A percentile compares a stretch with the other conserved stretches of the same genome.
These are phyloP conservation scores for Troides aeacus DNA, from an alignment of 2,888 invertebrate species.

Conservation along the genomic window DNA sequence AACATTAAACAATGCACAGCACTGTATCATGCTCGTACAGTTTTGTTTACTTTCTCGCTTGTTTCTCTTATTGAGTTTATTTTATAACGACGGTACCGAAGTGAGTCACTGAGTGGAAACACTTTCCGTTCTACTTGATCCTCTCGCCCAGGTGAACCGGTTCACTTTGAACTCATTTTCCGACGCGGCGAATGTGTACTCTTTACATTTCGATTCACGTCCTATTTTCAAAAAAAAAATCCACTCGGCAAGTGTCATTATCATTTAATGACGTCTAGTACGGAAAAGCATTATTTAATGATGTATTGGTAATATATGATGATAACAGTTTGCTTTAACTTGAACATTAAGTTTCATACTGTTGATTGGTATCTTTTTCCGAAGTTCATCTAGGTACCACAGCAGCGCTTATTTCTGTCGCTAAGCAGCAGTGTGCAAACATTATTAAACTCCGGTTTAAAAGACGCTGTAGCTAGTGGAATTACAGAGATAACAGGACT, in stretches of 20 bases:
- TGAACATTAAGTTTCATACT: too few relatives aligned
- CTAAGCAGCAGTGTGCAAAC: too few relatives aligned
- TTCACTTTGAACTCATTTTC: slow-evolving; percentile 39
- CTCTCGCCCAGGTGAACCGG: slow-evolving; percentile 35
- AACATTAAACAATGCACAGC: background rate
- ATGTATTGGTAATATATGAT: too few relatives aligned
- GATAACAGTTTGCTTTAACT: too few relatives aligned
- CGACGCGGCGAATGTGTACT: slow-evolving; percentile 29
- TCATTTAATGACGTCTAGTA: background rate
- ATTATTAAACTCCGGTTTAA: too few relatives aligned
- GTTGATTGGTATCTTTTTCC: too few relatives aligned
- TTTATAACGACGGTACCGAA: slow-evolving; percentile 18
- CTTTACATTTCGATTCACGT: slow-evolving; percentile 25
- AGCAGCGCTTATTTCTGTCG: too few relatives aligned
- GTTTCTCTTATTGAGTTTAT: slow-evolving; percentile 26
- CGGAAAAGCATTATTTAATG: too few relatives aligned
- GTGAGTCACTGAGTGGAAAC: slow-evolving; percentile 34
- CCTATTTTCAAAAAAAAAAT: slow-evolving; percentile 14
- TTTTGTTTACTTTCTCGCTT: slow-evolving; percentile 11
- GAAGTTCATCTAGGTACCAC: too few relatives aligned
- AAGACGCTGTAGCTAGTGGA: too few relatives aligned
- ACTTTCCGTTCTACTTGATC: slow-evolving; percentile 37
- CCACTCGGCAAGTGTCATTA: background rate
- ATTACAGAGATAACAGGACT: too few relatives aligned
- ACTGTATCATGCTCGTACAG: background rate